Evolutionary conservation across 1,140 invertebrate species (phyloP).

Genomic region (Triops cancriformis): DNA sequence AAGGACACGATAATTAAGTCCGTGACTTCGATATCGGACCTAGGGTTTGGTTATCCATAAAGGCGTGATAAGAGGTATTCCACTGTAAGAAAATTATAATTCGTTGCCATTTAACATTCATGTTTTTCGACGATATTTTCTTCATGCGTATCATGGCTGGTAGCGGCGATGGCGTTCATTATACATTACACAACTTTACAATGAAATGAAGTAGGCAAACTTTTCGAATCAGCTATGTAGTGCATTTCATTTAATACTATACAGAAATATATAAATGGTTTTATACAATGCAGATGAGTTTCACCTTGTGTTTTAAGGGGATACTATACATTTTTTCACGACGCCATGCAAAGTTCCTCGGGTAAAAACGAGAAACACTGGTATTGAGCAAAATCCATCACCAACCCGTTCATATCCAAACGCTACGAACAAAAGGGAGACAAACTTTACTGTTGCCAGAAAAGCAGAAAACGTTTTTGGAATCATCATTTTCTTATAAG

Average conservation of each 20-base stretch:
- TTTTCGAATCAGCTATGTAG: not conserved
- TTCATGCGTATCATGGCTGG: too few species aligned
- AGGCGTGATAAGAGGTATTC: too few species aligned
- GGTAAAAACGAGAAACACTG: not conserved
- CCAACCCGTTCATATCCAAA: slow-evolving; percentile 10
- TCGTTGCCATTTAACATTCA: too few species aligned
- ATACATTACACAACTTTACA: too few species aligned
- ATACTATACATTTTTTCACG: not conserved
- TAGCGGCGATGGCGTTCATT: too few species aligned
- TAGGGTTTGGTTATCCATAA: too few species aligned
- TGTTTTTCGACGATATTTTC: too few species aligned
- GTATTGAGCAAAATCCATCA: slow-evolving; percentile 13
- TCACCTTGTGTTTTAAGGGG: not conserved
- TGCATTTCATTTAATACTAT: not conserved
- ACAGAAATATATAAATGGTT: slow-evolving; percentile 14
- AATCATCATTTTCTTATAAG: not conserved
- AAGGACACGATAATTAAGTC: too few species aligned
- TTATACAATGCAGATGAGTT: slow-evolving; percentile 14
- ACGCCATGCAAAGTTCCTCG: not conserved
- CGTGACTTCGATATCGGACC: too few species aligned
- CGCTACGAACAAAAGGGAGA: slow-evolving; percentile 9
- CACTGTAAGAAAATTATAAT: too few species aligned
- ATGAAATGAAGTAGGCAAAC: too few species aligned
- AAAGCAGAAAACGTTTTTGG: not conserved
- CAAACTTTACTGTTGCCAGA: not conserved